Base-by-base conservation (phyloP, 2,888 invertebrate species). In the Melinaea marsaeus region DNA sequence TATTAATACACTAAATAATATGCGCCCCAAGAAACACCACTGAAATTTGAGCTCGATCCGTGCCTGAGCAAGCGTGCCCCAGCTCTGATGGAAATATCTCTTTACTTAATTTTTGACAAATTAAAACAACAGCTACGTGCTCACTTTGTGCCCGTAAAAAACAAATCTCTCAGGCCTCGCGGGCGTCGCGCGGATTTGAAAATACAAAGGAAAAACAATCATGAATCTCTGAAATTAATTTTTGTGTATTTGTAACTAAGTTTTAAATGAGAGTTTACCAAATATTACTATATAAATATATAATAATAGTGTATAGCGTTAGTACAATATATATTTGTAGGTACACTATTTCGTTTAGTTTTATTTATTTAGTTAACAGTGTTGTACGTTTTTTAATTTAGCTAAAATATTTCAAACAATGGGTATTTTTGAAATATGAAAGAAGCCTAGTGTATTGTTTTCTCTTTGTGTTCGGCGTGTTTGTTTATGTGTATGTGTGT, bases 1-100 rank as follows among this genome's bases (percentile, higher is more conserved):
- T 89, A 88, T 88, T 88, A 84, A 88, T 84, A 84, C 68, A 69
- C 75, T 72, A 83, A 84, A 85, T 84, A 82, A 83, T 83, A 83
- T 84, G 80, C 75, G 72, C 76, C 70, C 73, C 67, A 83, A 83
- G 78, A 81, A 81, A 80, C 78, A 75, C 73, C 70, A 68, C 76
- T 77, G 74, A 79, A 78, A 79, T 74, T 68, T 70, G 76, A 75
- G 72, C 75, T 74, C 63, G 70, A 66, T 68, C 73, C 74, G 77
- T 76, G 75, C 71, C 71, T 70, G 73, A 77, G 76, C 75, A 69
- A 74, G 75, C 76, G 73, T 80, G 80, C 76, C 73, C 70, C 71
- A 58, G 58, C 63, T 64, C 59, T 60, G 54, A 65, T 55, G 63
- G 60, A 71, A 75, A 48, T 67, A 64, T 48, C 64, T 48, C 65